phyloP scores from a whole-genome alignment of 2,888 invertebrate genomes.

The Polia nebulosa region DNA sequence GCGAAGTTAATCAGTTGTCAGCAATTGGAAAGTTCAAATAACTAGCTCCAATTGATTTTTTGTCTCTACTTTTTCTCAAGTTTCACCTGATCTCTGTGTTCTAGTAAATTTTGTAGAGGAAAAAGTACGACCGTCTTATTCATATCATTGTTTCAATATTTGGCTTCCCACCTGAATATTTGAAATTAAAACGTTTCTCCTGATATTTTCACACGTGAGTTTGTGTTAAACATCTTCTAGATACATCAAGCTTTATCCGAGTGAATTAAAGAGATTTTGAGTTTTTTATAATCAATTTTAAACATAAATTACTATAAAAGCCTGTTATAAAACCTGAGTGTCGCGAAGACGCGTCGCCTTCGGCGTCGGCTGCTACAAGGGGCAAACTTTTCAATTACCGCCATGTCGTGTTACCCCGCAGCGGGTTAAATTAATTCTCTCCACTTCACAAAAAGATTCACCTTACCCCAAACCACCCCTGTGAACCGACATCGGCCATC shows the following conservation, averaged over 20 bases:
- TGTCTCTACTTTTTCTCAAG: not conserved
- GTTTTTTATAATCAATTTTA: not conserved
- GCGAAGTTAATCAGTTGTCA: constrained; percentile 77
- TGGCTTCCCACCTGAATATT: not conserved
- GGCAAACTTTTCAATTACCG: constrained; percentile 91
- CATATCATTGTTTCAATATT: not conserved
- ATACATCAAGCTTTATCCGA: not conserved
- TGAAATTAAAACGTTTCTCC: not conserved
- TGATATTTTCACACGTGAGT: too few species aligned
- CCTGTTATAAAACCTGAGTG: constrained; percentile 71
- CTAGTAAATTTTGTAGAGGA: not conserved
- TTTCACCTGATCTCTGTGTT: not conserved
- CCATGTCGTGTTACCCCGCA: constrained; percentile 91
- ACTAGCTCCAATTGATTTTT: constrained; percentile 31
- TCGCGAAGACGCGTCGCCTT: constrained; percentile 79
- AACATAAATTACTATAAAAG: constrained; percentile 73
- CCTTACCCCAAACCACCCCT: constrained; percentile 83
- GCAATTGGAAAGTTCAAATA: constrained; percentile 38
- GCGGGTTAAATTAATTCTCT: constrained; percentile 91
- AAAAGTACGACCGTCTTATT: not conserved
- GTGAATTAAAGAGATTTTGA: not conserved
- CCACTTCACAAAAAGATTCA: constrained; percentile 91
- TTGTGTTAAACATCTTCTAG: not conserved
- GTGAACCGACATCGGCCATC: constrained; percentile 83
- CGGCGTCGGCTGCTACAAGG: constrained; percentile 85